phyloP scores from a whole-genome alignment of 2,797 vertebrate genomes.

The Acrossocheilus fasciatus region DNA sequence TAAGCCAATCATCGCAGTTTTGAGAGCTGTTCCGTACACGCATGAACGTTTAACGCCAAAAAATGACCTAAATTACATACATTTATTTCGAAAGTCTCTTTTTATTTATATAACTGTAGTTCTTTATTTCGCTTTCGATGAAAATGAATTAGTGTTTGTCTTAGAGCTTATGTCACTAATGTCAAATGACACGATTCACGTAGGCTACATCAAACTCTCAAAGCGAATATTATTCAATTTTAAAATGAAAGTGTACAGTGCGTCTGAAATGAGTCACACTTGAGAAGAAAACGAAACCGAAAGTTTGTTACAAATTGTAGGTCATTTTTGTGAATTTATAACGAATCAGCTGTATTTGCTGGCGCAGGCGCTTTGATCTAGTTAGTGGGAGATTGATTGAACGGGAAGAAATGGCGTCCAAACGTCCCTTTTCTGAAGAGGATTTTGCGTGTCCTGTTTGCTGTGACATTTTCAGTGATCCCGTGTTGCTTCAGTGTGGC shows the following conservation, averaged over 20 bases:
- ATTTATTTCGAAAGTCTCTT: no score
- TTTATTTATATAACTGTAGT: not conserved
- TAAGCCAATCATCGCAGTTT: no score
- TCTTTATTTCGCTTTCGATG: not conserved
- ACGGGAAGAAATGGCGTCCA: slow-evolving; percentile 42
- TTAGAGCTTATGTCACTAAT: no score
- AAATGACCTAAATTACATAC: no score
- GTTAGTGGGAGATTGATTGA: not conserved
- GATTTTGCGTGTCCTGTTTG: slow-evolving; percentile 79
- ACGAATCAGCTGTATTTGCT: not conserved
- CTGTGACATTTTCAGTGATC: slow-evolving; percentile 78
- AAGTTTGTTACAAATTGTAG: not conserved
- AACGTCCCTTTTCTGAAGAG: slow-evolving; percentile 61
- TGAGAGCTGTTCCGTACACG: no score
- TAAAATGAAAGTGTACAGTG: not conserved
- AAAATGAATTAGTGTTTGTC: not conserved
- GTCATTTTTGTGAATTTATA: not conserved
- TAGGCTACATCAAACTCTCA: not conserved
- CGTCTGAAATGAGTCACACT: not conserved
- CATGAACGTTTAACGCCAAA: no score
- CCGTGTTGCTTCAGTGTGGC: slow-evolving; percentile 77
- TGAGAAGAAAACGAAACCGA: not conserved
- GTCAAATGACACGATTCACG: not conserved
- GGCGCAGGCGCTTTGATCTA: not conserved
- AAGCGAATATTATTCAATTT: not conserved